Conservation (phyloP, 2,888 invertebrate species). For the Ypsolopha sequella region DNA sequence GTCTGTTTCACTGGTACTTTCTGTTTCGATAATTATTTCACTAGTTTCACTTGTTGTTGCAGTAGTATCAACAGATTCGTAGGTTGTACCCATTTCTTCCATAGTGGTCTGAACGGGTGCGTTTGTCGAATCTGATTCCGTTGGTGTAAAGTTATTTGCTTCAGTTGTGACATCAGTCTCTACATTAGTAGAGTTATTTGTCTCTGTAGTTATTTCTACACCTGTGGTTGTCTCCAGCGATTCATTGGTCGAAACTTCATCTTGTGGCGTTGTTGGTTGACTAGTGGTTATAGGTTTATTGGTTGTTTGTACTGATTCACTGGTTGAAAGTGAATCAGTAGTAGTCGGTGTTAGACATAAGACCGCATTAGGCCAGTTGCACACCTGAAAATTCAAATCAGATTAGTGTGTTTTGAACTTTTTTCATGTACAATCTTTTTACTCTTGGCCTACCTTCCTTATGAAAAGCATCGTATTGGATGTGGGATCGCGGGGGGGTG, state of each 20-base stretch:
- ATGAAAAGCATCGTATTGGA: too few relatives aligned
- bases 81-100: background rate
- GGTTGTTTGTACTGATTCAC: conserved; percentile 3
- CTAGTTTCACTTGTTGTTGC: background rate
- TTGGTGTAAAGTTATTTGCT: background rate
- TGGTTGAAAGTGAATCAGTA: background rate
- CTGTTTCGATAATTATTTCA: background rate
- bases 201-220: background rate
- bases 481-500: too few relatives aligned
- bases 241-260: background rate
- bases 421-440: too few relatives aligned
- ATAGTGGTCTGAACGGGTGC: background rate
- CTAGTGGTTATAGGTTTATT: background rate
- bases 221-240: background rate
- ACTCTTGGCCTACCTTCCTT: too few relatives aligned
- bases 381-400: conserved; percentile 13
- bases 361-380: conserved; percentile 17
- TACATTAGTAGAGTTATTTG: background rate
- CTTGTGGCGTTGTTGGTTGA: background rate
- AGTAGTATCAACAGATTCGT: background rate
- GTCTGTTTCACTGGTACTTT: too few relatives aligned
- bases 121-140: background rate
- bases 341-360: conserved; percentile 11
- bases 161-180: background rate
- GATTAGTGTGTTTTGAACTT: too few relatives aligned